These are phyloP conservation scores for Tridacna crocea DNA, from an alignment of 2,888 invertebrate species.

Conservation along the genomic window DNA sequence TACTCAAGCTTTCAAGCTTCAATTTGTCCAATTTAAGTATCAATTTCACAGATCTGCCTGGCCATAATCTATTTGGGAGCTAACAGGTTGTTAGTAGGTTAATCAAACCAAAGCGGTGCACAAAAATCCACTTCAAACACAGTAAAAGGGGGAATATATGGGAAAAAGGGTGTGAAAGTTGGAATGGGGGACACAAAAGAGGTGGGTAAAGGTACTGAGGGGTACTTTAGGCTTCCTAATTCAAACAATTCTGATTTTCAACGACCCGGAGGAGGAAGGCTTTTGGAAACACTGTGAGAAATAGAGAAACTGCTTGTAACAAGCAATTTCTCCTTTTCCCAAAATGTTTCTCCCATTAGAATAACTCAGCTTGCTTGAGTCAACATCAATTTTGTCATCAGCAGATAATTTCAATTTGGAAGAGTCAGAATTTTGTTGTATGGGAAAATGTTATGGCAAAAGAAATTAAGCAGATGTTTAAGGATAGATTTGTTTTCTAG, in stretches of 20 bases:
- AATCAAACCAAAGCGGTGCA: conserved; percentile 51
- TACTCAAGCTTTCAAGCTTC: too few species aligned
- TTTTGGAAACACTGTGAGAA: background rate
- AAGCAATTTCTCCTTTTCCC: background rate
- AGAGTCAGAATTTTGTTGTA: background rate
- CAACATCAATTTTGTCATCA: background rate
- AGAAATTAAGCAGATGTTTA: too few species aligned
- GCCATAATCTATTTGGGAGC: conserved; percentile 61
- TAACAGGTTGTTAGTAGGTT: conserved; percentile 54
- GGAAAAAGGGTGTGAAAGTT: conserved; percentile 17
- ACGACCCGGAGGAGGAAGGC: background rate
- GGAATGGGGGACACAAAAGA: background rate
- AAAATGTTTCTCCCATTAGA: background rate
- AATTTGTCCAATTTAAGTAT: too few species aligned
- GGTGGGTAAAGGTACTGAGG: background rate
- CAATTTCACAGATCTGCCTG: background rate
- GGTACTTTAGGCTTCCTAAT: background rate
- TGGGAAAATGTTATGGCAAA: background rate
- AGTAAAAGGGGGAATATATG: conserved; percentile 7
- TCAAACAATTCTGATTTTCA: background rate
- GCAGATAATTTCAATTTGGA: background rate
- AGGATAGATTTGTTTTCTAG: too few species aligned
- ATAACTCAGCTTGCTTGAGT: background rate
- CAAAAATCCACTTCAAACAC: conserved; percentile 24
- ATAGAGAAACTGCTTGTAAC: background rate